Evolutionary conservation across 2,797 vertebrate species (phyloP), one percentile per base, ranked within the genome.

Genomic region (Galago senegalensis): DNA sequence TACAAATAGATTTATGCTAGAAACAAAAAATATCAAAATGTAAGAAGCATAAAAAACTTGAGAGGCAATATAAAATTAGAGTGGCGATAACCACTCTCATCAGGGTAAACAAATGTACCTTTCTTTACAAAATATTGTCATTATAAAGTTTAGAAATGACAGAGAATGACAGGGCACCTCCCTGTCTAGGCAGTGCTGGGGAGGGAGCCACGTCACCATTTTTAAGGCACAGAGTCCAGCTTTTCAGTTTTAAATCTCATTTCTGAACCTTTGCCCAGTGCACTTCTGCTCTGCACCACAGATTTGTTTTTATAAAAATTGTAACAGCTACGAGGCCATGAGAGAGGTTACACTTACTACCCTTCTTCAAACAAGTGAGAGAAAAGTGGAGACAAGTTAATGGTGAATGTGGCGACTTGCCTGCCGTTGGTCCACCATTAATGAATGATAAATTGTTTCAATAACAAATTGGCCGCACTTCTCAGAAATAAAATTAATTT

Each of bases 401-500:
- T 75, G 89, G 56, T 84, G 56, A 86, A 85, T 49, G 40, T 70
- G 69, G 65, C 63, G 58, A 65, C 21, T 91, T 65, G 40, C 49
- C 56, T 89, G 58, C 60, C 34, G 91, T 63, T 77, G 87, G 84
- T 88, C 95, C 84, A 70, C 34, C 29, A 67, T 87, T 93, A 87
- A 73, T 95, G 89, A 77, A 43, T 87, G 65, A 89, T 69, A 40
- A 81, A 76, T 89, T 76, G 49, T 31, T 98, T 93, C 89, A 87
- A 75, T 89, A 91, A 80, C 31, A 91, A 94, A 86, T 81, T 73
- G 67, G 20, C 58, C 94, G 0, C 0, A 49, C 49, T 85, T 92
- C 63, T 96, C 77, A 88, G 85, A 97, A 88, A 79, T 93, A 12
- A 86, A 95, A 93, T 75, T 94, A 94, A 72, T 75, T 91, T 87